phyloP scores from a whole-genome alignment of 2,797 vertebrate species.

The Artibeus lituratus region DNA sequence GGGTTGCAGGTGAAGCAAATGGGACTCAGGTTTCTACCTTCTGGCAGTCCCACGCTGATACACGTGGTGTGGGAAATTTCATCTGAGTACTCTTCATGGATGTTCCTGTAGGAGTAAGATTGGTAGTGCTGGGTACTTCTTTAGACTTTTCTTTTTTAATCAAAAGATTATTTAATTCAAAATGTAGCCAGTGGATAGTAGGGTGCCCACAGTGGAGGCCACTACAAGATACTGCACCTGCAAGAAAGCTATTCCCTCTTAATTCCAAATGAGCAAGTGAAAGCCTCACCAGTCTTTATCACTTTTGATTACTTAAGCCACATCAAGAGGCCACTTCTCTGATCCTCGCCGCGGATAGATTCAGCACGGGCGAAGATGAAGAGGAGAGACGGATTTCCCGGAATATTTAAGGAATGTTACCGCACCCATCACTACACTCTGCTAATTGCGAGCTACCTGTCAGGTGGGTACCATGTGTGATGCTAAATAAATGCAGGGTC shows the following conservation, averaged over 20 bases:
- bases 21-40: background rate
- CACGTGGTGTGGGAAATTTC: background rate
- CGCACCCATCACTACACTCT: background rate
- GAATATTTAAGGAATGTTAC: background rate
- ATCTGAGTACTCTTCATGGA: background rate
- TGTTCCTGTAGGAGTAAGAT: background rate
- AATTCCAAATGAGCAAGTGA: background rate
- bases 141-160: background rate
- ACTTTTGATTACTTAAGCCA: background rate
- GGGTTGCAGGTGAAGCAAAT: background rate
- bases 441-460: background rate
- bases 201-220: background rate
- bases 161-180: background rate
- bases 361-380: background rate
- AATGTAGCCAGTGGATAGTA: background rate
- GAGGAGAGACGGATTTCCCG: background rate
- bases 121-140: background rate
- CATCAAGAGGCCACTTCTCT: background rate
- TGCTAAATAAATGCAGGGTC: background rate
- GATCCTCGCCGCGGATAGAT: background rate
- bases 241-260: background rate
- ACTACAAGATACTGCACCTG: background rate
- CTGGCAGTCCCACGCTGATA: background rate
- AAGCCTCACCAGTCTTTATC: background rate
- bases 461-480: background rate